phyloP scores from a whole-genome alignment of 2,797 vertebrate genomes.

The Sebastes melanostomus region DNA sequence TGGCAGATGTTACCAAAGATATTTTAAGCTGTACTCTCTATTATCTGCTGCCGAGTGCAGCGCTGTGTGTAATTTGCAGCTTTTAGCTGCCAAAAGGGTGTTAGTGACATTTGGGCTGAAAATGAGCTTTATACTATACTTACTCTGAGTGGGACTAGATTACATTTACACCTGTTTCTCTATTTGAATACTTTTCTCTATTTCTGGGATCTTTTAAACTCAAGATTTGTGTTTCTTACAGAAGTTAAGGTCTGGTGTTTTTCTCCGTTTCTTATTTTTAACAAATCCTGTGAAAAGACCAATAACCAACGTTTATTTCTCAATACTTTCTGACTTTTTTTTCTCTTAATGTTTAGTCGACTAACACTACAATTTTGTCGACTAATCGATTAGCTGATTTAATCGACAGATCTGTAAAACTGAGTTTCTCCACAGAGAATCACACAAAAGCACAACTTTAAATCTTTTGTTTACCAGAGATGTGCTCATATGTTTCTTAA shows the following conservation, averaged over 20 bases:
- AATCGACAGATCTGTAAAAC: too few species aligned
- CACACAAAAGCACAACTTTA: too few species aligned
- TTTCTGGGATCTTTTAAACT: not conserved
- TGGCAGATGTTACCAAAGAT: constrained; percentile 37
- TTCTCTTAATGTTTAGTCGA: not conserved
- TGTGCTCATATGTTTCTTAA: too few species aligned
- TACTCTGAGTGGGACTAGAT: not conserved
- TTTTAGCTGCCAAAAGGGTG: constrained; percentile 2
- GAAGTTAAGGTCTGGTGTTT: not conserved
- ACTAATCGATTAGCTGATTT: too few species aligned
- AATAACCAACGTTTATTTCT: not conserved
- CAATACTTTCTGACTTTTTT: not conserved
- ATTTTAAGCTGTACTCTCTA: constrained; percentile 29
- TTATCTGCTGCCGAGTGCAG: not conserved
- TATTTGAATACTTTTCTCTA: not conserved
- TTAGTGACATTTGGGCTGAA: constrained; percentile 14
- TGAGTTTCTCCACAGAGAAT: too few species aligned
- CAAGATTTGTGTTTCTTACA: not conserved
- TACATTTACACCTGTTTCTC: not conserved
- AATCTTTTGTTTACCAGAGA: too few species aligned
- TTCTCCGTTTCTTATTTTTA: not conserved
- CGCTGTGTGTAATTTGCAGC: constrained; percentile 23
- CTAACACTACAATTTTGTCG: too few species aligned
- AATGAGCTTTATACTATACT: constrained; percentile 6
- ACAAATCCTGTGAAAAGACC: not conserved